Evolutionary conservation across 2,888 invertebrate genomes (phyloP).

Genomic region (Zaprionus obscuricornis): DNA sequence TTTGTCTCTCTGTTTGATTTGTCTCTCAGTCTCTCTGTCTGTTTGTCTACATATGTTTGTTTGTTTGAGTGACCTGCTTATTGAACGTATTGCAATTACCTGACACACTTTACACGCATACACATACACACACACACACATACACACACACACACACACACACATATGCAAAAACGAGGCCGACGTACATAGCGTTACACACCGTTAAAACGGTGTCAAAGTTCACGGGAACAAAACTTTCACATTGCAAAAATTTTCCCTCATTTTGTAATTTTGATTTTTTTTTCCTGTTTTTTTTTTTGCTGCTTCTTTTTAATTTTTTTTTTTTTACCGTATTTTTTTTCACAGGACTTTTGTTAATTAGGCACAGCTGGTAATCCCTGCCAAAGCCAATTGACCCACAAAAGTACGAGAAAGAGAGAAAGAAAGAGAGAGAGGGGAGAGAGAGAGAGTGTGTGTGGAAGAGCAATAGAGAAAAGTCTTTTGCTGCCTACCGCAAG

Average conservation of each 20-base stretch:
- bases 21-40: conserved; percentile 21
- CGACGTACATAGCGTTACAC: conserved; percentile 45
- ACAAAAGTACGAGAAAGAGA: conserved; percentile 31
- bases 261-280: not conserved
- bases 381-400: conserved; percentile 60
- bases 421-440: not conserved
- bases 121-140: too few species aligned
- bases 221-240: conserved; percentile 58
- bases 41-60: not conserved
- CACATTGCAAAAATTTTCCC: conserved; percentile 20
- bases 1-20: not conserved
- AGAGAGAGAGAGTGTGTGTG: not conserved
- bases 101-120: conserved; percentile 57
- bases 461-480: too few species aligned
- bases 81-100: conserved; percentile 75
- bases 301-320: conserved; percentile 14
- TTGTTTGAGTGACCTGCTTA: conserved; percentile 60
- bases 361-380: conserved; percentile 48
- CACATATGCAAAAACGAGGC: conserved; percentile 63
- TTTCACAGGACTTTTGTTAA: conserved; percentile 56
- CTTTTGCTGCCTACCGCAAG: not conserved
- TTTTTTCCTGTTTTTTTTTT: not conserved
- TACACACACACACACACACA: too few species aligned
- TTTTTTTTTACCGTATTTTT: conserved; percentile 20
- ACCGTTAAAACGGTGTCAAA: conserved; percentile 58